Evolutionary conservation across 1,140 invertebrate genomes (phyloP).

Genomic region (Drosophila burlai): DNA sequence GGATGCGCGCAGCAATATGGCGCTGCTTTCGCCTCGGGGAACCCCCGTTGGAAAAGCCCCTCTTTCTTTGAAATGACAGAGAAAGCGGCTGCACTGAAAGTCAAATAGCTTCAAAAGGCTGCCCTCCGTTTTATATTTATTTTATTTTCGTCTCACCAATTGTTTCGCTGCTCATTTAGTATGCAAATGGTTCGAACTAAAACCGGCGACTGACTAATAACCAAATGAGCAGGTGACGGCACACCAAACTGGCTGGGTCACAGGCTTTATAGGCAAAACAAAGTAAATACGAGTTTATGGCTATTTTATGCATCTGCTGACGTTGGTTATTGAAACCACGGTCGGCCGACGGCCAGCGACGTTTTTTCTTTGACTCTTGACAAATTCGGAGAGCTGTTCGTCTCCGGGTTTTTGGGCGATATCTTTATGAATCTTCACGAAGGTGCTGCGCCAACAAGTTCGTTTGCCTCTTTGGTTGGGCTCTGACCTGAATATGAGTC

Average conservation of each 20-base stretch:
- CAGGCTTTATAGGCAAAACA: slow-evolving; percentile 30
- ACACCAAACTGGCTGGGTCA: slow-evolving; percentile 49
- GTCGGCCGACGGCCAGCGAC: background rate
- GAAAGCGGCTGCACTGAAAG: slow-evolving; percentile 16
- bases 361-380: slow-evolving; percentile 48
- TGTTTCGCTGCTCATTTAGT: slow-evolving; percentile 38
- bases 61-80: slow-evolving; percentile 18
- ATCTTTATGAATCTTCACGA: slow-evolving; percentile 43
- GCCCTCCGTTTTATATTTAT: slow-evolving; percentile 5
- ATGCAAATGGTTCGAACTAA: slow-evolving; percentile 54
- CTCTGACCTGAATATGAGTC: slow-evolving; percentile 44
- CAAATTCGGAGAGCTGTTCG: slow-evolving; percentile 47
- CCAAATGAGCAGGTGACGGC: slow-evolving; percentile 41
- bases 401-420: slow-evolving; percentile 5
- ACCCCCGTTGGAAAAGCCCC: slow-evolving; percentile 3
- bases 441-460: slow-evolving; percentile 32
- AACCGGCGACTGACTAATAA: slow-evolving; percentile 45
- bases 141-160: slow-evolving; percentile 8
- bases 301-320: slow-evolving; percentile 70
- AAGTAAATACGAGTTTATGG: slow-evolving; percentile 56
- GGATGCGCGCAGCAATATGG: slow-evolving; percentile 60
- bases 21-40: slow-evolving; percentile 23
- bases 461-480: slow-evolving; percentile 25
- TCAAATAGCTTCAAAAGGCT: slow-evolving; percentile 8
- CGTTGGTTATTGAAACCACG: slow-evolving; percentile 49